Conservation (phyloP, 2,888 invertebrate species). For the Drosophila barbarae region DNA sequence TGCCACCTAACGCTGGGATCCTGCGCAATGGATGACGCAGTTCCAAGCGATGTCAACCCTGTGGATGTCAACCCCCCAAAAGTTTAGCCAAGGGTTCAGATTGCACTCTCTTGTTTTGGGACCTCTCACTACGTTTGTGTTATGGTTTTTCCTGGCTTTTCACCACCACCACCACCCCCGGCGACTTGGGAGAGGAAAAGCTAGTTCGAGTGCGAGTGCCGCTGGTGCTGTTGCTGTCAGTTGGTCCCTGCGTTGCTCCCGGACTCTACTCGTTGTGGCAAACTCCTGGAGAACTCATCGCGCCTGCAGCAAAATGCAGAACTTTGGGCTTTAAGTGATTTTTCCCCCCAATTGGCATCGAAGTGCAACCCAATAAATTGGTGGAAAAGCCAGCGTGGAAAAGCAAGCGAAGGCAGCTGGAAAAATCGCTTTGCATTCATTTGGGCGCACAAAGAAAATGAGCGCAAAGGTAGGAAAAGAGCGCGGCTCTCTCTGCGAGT, state of each 20-base stretch:
- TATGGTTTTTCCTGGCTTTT: constrained; percentile 50
- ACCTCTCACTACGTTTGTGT: constrained; percentile 43
- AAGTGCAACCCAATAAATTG: constrained; percentile 7
- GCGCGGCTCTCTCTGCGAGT: constrained; percentile 26
- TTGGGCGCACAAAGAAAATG: constrained; percentile 70
- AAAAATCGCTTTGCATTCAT: constrained; percentile 61
- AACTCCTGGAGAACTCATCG: not conserved
- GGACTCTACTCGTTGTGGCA: constrained; percentile 5
- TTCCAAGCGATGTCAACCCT: constrained; percentile 12
- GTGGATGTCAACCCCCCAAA: not conserved
- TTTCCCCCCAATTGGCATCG: not conserved
- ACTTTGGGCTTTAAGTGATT: constrained; percentile 6
- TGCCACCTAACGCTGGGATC: constrained; percentile 15
- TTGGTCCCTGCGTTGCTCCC: constrained; percentile 20
- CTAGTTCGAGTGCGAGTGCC: constrained; percentile 37
- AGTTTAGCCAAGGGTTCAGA: constrained; percentile 18
- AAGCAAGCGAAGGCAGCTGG: constrained; percentile 14
- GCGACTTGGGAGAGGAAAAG: constrained; percentile 22
- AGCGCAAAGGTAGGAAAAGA: constrained; percentile 70
- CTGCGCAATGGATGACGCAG: constrained; percentile 22
- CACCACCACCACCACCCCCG: constrained; percentile 4
- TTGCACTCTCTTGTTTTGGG: constrained; percentile 16
- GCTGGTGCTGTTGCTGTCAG: constrained; percentile 43
- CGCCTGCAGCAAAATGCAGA: constrained; percentile 7
- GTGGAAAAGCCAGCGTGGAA: constrained; percentile 6